Percentiles rank a stretch among this genome's conserved stretches.
These are phyloP conservation scores for Mionectes macconnelli DNA, from an alignment of 2,113 vertebrate genomes.

Conservation along the genomic window DNA sequence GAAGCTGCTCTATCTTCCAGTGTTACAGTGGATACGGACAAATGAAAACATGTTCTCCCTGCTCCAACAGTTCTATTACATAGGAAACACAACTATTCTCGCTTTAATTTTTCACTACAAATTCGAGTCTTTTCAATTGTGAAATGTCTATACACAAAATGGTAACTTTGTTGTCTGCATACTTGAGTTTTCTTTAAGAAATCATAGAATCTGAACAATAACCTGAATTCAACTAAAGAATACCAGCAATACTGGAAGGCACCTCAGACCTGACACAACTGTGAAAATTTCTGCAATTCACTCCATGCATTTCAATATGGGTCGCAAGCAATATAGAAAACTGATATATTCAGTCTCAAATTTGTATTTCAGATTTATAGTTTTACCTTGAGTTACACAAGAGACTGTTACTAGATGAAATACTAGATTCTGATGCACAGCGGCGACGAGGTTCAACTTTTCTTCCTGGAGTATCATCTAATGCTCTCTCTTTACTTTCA, in stretches of 20 bases:
- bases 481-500: constrained; percentile 74
- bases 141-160: neutral
- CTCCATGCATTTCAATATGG: neutral
- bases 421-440: constrained; percentile 95
- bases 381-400: constrained; percentile 88
- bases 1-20: neutral
- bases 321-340: neutral
- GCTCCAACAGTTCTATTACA: neutral
- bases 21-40: neutral
- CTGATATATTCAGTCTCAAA: neutral
- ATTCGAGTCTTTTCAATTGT: neutral
- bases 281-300: neutral
- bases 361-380: neutral
- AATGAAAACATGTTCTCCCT: neutral
- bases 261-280: neutral
- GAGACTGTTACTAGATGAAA: constrained; percentile 91
- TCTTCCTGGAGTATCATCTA: constrained; percentile 73
- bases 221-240: neutral
- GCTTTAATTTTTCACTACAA: neutral
- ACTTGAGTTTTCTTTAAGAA: neutral
- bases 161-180: neutral
- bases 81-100: neutral
- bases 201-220: neutral
- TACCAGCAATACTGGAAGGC: neutral
- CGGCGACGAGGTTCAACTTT: constrained; percentile 85